Conservation (phyloP, 2,797 vertebrate genomes). For the Melanitta fusca region DNA sequence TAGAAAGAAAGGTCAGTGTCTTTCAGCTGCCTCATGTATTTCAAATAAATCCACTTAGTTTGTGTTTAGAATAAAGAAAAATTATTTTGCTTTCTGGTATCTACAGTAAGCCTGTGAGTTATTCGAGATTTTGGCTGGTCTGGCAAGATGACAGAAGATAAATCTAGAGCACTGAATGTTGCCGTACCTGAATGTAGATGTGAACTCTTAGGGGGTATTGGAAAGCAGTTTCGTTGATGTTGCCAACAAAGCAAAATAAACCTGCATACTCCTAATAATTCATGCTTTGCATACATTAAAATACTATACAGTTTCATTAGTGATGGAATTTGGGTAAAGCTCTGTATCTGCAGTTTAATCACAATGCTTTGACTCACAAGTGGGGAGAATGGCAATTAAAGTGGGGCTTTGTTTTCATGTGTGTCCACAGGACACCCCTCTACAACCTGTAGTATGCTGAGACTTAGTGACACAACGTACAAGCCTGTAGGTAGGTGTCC, state of each 20-base stretch:
- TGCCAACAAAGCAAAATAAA: background rate
- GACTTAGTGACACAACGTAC: background rate
- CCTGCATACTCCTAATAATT: background rate
- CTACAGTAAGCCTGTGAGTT: background rate
- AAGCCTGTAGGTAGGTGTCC: background rate
- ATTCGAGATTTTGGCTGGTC: background rate
- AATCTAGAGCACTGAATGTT: background rate
- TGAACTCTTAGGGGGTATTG: background rate
- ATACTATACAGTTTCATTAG: background rate
- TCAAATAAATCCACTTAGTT: background rate
- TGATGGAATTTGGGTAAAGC: background rate
- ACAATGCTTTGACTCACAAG: fast-evolving
- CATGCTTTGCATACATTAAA: background rate
- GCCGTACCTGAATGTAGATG: background rate
- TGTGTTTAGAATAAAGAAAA: background rate
- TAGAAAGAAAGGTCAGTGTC: background rate
- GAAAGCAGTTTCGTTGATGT: background rate
- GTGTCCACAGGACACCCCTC: background rate
- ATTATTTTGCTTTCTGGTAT: background rate
- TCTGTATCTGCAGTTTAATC: background rate
- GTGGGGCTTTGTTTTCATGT: background rate
- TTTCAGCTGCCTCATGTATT: background rate
- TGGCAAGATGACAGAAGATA: background rate
- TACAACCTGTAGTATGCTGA: background rate
- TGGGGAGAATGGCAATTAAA: background rate